Base-by-base conservation (phyloP, 92 coral and sea anemone genomes). In the Chrysogorgia sp. region DNA sequence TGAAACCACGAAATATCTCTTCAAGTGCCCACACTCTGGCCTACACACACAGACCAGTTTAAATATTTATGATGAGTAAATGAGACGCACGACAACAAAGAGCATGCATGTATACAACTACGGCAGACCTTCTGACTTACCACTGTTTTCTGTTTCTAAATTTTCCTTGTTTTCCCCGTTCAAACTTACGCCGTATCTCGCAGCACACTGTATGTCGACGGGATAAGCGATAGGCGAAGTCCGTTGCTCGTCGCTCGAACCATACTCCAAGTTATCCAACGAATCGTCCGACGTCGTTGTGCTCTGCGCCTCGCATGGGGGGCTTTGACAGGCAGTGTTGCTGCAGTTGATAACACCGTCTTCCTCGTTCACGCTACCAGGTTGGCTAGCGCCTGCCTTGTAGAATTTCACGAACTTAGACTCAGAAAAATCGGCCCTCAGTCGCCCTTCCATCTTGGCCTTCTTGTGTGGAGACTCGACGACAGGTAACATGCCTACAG, bases 361-460 rank as follows among this genome's bases (percentile, higher is more conserved):
- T 17, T 43, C 50, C 17, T 43, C 50, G 17, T 9, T 43, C 4
- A 23, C 31, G 28, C 25, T 68, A 10, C 93, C 91, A 74, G 98
- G 67, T 87, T 85, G 81, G n/a, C n/a, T n/a, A n/a, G n/a, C n/a
- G 63, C 90, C 98, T 63, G 98, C 92, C 85, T 96, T 96, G 88
- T 96, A 96, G 87, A 88, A 96, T 86, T 96, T 93, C 83, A 96
- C 99, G 85, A 96, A 96, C 86, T 96, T 96, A 50, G 99, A 96
- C 78, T 96, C 99, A 86, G 92, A 96, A 90, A 96, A 96, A 87
- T 96, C 90, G 30, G 96, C 88, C 80, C 92, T 87, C 86, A 87
- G 86, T 53, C 88, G 90, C 86, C 96, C 97, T 87, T 96, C 99
- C 88, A 96, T 96, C 86, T 96, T 96, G 53, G 99, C 97, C 96